These are phyloP conservation scores for Athrips mouffetella DNA, from an alignment of 2,888 invertebrate genomes.

Conservation along the genomic window DNA sequence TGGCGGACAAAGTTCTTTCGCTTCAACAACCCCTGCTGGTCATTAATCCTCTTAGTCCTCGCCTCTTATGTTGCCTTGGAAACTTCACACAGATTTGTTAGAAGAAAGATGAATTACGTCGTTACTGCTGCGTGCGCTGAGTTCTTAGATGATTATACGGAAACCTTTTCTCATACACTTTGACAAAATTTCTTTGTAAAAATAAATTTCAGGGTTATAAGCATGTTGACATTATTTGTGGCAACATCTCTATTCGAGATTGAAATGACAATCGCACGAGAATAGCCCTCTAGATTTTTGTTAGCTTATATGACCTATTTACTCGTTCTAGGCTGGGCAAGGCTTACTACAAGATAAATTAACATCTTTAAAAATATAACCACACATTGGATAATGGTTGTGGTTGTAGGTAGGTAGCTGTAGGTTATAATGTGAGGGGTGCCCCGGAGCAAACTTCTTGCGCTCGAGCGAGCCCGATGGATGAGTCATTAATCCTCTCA, in stretches of 20 bases:
- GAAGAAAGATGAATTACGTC: not conserved
- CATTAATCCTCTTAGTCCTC: constrained; percentile 16
- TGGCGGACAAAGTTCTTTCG: constrained; percentile 11
- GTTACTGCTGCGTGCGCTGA: not conserved
- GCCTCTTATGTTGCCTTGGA: constrained; percentile 1
- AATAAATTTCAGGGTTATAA: no score
- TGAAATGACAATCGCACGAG: no score
- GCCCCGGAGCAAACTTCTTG: constrained; percentile 8
- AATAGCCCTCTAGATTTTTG: no score
- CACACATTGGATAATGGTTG: no score
- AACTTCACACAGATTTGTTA: constrained; percentile 2
- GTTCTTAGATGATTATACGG: not conserved
- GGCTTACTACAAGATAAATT: no score
- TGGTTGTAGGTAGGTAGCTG: no score
- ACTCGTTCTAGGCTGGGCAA: not conserved
- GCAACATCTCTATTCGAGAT: no score
- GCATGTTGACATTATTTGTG: no score
- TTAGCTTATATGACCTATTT: not conserved
- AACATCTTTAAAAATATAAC: no score
- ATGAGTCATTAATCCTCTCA: constrained; percentile 16
- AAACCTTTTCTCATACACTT: no score
- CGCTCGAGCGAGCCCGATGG: constrained; percentile 6
- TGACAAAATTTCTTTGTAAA: no score
- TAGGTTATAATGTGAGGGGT: no score
- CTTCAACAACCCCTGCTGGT: constrained; percentile 9